These are phyloP conservation scores for Netelia fuscicornis DNA, from an alignment of 2,888 invertebrate species.

Conservation along the genomic window DNA sequence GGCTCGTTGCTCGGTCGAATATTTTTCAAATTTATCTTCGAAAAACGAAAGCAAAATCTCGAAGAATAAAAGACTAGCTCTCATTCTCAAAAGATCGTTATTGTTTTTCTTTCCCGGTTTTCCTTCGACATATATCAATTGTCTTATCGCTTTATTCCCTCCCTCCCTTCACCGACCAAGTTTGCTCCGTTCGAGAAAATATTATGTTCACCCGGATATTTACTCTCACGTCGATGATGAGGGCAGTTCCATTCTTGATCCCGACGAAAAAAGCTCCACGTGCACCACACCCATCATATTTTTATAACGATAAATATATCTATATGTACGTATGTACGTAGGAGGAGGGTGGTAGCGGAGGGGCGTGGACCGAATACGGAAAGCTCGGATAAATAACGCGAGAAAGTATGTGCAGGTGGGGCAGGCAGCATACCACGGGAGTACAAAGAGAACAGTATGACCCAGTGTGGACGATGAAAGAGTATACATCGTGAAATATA, in stretches of 20 bases:
- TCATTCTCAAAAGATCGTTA: too few species aligned
- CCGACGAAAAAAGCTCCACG: background rate
- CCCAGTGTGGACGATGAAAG: conserved; percentile 5
- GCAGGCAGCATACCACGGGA: background rate
- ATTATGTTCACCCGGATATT: conserved; percentile 28
- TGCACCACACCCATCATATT: background rate
- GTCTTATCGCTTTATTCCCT: background rate
- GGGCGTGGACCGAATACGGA: background rate
- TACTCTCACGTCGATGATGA: conserved; percentile 37
- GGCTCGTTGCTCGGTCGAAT: background rate
- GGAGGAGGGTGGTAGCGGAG: background rate
- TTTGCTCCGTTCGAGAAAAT: background rate
- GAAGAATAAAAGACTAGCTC: too few species aligned
- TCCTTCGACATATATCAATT: background rate
- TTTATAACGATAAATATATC: background rate
- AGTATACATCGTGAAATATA: background rate
- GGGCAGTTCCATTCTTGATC: background rate
- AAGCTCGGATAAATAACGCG: background rate
- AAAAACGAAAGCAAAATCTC: too few species aligned
- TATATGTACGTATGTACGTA: background rate
- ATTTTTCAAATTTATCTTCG: too few species aligned
- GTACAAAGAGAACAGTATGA: background rate
- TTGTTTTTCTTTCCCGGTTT: background rate
- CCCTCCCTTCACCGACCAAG: too few species aligned
- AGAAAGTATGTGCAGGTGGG: background rate